A percentile compares a stretch with the other conserved stretches of the same genome.
These are phyloP conservation scores for Fulmarus glacialis DNA, from an alignment of 2,113 vertebrate species.

Conservation along the genomic window DNA sequence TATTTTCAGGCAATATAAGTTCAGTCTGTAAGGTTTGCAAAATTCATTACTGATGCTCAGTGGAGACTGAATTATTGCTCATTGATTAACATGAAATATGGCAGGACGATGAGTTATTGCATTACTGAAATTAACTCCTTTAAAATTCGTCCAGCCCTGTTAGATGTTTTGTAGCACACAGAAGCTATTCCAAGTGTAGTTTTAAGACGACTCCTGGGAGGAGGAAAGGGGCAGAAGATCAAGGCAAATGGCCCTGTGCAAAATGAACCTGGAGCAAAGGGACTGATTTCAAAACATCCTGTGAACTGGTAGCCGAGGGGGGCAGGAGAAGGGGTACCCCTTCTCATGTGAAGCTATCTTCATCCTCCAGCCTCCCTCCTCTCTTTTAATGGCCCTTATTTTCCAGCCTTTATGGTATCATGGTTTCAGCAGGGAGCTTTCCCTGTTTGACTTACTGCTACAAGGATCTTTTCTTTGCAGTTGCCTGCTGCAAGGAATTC, in stretches of 20 bases:
- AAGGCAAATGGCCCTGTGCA: neutral
- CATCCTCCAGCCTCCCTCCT: neutral
- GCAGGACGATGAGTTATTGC: neutral
- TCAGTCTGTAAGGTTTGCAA: neutral
- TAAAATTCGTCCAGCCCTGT: neutral
- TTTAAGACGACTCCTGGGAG: neutral
- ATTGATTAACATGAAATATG: conserved; percentile 13
- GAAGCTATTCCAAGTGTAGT: neutral
- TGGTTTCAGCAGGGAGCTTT: neutral
- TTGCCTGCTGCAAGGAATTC: neutral
- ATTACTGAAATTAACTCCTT: conserved; percentile 1
- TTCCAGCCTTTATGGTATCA: neutral
- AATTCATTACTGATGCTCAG: conserved; percentile 5
- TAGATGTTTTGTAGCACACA: neutral
- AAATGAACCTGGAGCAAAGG: neutral
- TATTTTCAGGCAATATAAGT: neutral
- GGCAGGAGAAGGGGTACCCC: neutral
- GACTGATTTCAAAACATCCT: neutral
- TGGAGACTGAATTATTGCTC: conserved; percentile 13
- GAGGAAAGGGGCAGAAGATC: neutral
- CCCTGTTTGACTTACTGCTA: neutral
- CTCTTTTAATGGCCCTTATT: neutral
- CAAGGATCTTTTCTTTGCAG: neutral
- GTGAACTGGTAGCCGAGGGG: neutral
- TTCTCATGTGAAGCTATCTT: neutral